Conservation (phyloP, 1,140 invertebrate genomes). For the Drosophila subobscura region DNA sequence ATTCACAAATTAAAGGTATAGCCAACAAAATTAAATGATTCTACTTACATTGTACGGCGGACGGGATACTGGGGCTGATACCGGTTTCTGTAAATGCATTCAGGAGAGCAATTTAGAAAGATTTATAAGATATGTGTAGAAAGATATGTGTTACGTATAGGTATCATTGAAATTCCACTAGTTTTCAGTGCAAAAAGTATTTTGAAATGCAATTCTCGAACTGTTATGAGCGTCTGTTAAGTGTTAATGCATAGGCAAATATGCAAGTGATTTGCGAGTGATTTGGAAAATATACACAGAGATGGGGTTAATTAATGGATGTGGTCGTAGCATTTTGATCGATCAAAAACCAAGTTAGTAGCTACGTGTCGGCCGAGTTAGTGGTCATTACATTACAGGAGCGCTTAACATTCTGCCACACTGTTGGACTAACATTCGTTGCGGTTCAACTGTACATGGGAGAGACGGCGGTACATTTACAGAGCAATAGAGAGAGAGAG, state of each 20-base stretch:
- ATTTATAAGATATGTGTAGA: constrained; percentile 19
- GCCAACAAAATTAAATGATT: not conserved
- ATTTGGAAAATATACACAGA: constrained; percentile 77
- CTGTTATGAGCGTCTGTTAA: constrained; percentile 67
- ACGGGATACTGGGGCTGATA: constrained; percentile 80
- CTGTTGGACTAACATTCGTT: constrained; percentile 54
- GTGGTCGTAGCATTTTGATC: constrained; percentile 57
- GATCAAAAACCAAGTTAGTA: constrained; percentile 61
- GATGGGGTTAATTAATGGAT: constrained; percentile 71
- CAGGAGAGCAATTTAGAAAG: constrained; percentile 14
- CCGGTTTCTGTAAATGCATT: constrained; percentile 70
- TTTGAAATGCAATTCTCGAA: constrained; percentile 35
- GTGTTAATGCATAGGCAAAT: constrained; percentile 52
- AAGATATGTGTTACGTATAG: not conserved
- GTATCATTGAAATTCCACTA: constrained; percentile 19
- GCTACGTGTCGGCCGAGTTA: constrained; percentile 46
- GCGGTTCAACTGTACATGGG: constrained; percentile 53
- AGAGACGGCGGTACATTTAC: constrained; percentile 25
- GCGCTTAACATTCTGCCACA: constrained; percentile 47
- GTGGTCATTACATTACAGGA: constrained; percentile 40
- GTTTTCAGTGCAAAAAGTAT: constrained; percentile 23
- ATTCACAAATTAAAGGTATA: not conserved
- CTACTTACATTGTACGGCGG: constrained; percentile 83
- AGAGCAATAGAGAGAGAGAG: constrained; percentile 48
- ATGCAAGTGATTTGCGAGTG: constrained; percentile 33